Base-by-base conservation (phyloP, 2,113 vertebrate species). In the Ctenomys sociabilis region DNA sequence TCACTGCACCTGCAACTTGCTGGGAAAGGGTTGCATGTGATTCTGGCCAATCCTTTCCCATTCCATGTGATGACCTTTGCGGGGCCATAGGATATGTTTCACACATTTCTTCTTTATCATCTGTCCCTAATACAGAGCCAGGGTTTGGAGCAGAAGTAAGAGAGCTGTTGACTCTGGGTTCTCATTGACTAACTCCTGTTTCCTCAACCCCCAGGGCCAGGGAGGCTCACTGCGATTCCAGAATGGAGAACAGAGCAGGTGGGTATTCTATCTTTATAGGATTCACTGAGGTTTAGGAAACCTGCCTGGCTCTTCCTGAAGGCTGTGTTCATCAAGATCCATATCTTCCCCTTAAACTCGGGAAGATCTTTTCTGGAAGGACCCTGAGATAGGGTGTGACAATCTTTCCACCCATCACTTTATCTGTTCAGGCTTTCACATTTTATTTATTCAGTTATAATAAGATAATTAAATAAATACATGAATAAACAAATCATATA, bases 211-310 rank as follows among this genome's bases (percentile, higher is more conserved):
- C 14, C 0, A 0, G 9, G 6, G 8, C 11, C 12, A 22, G 43
- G 28, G 43, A 49, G 49, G 52, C 35, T 61, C 64, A 22, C 2
- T 1, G 21, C 28, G 14, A 72, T 21, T 45, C 32, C n/a, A 68
- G 63, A 73, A 52, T 40, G 66, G 78, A 93, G 64, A 80, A n/a
- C 0, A 11, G 35, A 26, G 22, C 37, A 59, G 35, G 35, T 1
- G 4, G 28, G 10, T 0, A 2, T 26, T 28, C 9, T 37, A 7
- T 13, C 61, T 63, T 54, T 21, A 1, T 0, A 35, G n/a, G 59
- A 17, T 54, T 8, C 0, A 1, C 40, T 86, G 30, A 10, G 7
- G 37, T 43, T 85, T 7, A 73, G 54, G 88, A 13, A 19, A 40
- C 3, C 5, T 11, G 35, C 11, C 70, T 78, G 22, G 73, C 40